Base-by-base conservation (phyloP, 2,797 vertebrate genomes). In the Thunnus albacares region DNA sequence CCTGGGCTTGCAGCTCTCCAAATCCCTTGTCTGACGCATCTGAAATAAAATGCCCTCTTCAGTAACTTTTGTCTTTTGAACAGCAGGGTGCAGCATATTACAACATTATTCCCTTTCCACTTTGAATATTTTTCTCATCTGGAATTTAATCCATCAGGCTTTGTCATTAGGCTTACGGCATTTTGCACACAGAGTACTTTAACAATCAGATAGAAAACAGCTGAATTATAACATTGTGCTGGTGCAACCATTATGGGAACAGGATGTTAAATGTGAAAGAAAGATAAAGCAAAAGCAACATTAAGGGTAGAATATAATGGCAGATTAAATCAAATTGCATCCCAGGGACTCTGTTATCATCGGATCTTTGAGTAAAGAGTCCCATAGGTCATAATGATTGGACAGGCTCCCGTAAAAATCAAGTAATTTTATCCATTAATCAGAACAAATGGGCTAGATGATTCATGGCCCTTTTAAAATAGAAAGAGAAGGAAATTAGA, bases 1-100 rank as follows among this genome's bases (percentile, higher is more conserved):
- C 24, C 30, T 22, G 15, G 10, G 12, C 9, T 58, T 53, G 28
- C 35, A 49, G 6, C 41, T 70, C 14, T 30, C 12, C 2, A 69
- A 82, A 77, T 77, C 45, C 68, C 1, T 47, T n/a, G 17, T 1
- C 5, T 55, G 2, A 6, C 17, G 20, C 22, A 14, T 57, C 12
- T 47, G n/a, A 56, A 56, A 55, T 26, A 64, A 57, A 69, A 43
- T 33, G 5, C 1, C 1, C 1, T 28, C 26, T 71, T 41, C 45
- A 2, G 52, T 67, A 26, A 56, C 24, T 26, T 58, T 18, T 70
- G 18, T 43, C 30, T 64, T 80, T 59, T 66, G 20, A 88, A 83
- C 90, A 93, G 88, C 80, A 92, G 91, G 78, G 89, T 8, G 87
- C 88, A 92, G 89, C 74, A 84, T 8, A 51, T 71, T 58, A 58